These are phyloP conservation scores for Enteromius fasciolatus DNA, from an alignment of 2,797 vertebrate genomes.

Conservation along the genomic window DNA sequence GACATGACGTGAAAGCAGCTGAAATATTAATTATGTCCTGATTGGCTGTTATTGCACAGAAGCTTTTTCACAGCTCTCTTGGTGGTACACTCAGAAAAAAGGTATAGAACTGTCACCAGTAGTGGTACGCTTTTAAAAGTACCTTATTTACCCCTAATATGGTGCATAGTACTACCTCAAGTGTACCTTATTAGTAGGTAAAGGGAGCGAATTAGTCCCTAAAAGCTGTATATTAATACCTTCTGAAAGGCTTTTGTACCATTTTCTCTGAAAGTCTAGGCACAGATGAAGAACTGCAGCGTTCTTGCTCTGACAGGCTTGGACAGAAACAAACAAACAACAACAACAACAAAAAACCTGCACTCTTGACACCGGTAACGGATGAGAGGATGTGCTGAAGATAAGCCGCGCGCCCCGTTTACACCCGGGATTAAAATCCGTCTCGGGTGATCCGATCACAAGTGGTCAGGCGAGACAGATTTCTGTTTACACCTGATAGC, in stretches of 20 bases:
- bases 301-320: constrained; percentile 48
- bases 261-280: background rate
- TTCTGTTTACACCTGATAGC: constrained; percentile 7
- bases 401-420: background rate
- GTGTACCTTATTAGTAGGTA: background rate
- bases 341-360: background rate
- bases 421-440: background rate
- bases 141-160: background rate
- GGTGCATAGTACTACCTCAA: background rate
- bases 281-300: background rate
- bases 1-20: background rate
- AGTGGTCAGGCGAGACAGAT: constrained; percentile 10
- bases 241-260: background rate
- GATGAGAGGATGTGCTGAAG: constrained; percentile 46
- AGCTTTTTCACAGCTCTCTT: background rate
- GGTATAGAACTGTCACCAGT: background rate
- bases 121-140: background rate
- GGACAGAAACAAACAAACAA: constrained; percentile 50
- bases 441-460: background rate
- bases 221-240: background rate
- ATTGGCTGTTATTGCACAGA: background rate
- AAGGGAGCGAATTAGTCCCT: background rate
- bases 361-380: constrained; percentile 60
- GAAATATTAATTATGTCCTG: constrained; percentile 7
- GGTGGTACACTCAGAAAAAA: background rate